Conservation (phyloP, 1,140 invertebrate genomes). For the Bombus vancouverensis region DNA sequence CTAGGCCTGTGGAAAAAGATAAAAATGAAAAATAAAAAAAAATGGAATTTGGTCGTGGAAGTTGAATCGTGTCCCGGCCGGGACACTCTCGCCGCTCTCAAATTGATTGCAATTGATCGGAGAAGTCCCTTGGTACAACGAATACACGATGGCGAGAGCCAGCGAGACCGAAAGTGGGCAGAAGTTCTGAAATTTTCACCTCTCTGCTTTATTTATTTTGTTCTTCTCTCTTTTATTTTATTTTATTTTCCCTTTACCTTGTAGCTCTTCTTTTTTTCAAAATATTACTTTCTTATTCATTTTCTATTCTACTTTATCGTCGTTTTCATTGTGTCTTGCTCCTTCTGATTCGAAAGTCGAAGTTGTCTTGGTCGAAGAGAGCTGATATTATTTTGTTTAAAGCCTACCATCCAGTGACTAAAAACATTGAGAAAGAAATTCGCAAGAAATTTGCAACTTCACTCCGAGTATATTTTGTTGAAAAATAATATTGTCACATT, state of each 20-base stretch:
- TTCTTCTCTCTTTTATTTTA: too few species aligned
- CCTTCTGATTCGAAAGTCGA: too few species aligned
- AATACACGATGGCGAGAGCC: background rate
- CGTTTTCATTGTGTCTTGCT: too few species aligned
- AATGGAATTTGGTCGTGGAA: background rate
- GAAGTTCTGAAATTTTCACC: background rate
- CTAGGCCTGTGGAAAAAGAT: background rate
- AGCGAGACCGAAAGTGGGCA: background rate
- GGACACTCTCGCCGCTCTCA: constrained; percentile 1
- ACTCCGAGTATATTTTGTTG: too few species aligned
- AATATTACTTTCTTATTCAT: too few species aligned
- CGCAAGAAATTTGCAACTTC: too few species aligned
- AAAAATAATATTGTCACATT: too few species aligned
- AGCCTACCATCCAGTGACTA: too few species aligned
- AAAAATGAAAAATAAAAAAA: constrained; percentile 20
- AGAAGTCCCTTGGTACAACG: constrained; percentile 4
- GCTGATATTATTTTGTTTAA: too few species aligned
- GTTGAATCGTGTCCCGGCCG: background rate
- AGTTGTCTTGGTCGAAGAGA: too few species aligned
- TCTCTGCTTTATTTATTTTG: background rate
- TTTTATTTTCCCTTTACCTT: too few species aligned
- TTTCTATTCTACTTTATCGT: background rate
- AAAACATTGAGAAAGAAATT: too few species aligned
- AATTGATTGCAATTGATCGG: constrained; percentile 48
- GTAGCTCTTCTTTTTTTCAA: background rate